Evolutionary conservation across 2,888 invertebrate species (phyloP), one percentile per base, ranked within the genome.

Genomic region (Cordilura impudica): DNA sequence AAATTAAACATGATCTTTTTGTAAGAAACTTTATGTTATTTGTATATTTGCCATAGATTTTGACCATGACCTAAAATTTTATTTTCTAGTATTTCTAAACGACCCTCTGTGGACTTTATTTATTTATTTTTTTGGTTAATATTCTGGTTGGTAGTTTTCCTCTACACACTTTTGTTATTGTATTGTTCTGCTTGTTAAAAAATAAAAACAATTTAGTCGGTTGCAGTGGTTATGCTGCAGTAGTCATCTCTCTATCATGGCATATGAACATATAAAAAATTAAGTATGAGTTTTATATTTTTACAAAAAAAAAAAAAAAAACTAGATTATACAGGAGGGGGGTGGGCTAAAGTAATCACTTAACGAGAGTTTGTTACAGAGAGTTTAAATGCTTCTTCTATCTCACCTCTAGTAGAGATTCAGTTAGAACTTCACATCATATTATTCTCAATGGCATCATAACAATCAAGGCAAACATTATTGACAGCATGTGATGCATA

Each of bases 41-140:
- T 23, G 10, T 47, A 35, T 53, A 29, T 72, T 65, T 54, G 21
- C 51, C 47, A 70, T 54, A 56, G 31, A 63, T 43, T 75, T 66
- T 75, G 79, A 71, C 79, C 79, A 54, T 79, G 79, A 79, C 79
- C 79, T 71, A 79, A 71, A 79, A 79, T 70, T 19, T 47, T 70
- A 54, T 70, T 31, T 54, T 53, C 39, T 53, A 19, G 35, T 26
- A 18, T 31, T 39, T 8, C 6, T 54, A 4, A 1, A 6, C 29
- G 7, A 14, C 16, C 14, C 31, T 29, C 54, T 31, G 12, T 43
- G 3, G 43, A 61, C 49, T 75, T 39, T 54, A 43, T 5, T 43
- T 26, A 1, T n/a, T 2, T 45, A 12, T 0, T 29, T 61, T 45
- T 26, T 19, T 16, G n/a, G 39, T 39, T 47, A 63, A 54, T 56